Base-by-base conservation (phyloP, 2,888 invertebrate species). In the Amphimallon solstitiale region DNA sequence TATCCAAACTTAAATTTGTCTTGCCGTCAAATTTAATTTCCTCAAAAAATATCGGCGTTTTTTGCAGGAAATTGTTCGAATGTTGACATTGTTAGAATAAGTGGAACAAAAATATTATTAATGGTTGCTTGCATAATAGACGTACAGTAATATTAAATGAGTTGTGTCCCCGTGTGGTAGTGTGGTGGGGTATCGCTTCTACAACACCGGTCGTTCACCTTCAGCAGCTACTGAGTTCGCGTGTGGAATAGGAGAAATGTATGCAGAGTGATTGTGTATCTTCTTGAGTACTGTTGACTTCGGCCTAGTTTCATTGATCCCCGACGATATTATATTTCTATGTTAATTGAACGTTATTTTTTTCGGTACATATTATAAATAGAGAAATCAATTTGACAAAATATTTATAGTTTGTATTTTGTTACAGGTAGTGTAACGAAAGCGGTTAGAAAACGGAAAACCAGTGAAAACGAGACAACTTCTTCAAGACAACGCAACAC, bases 391-490 rank as follows among this genome's bases (percentile, higher is more conserved):
- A 29, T 43, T 59, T 43, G 15, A n/a, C 35, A 51, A 51, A 51
- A 15, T 34, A 14, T 35, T 51, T 35, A 51, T 5, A 34, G 12
- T 64, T 45, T 70, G 62, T 56, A 51, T 69, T 59, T 70, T 68
- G 64, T 76, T 77, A 29, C 73, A 77, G 77, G 74, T 70, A 70
- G 71, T 63, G 67, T 71, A 64, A 66, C 72, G 49, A 76, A 73
- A 70, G 66, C 73, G 52, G 69, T 71, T 65, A 74, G 80, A 45
- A 82, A 80, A 74, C 72, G 80, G 48, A 81, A 81, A 74, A 70
- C 76, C 40, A 80, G 79, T 69, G 81, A 81, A 68, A 77, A 77
- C 65, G 80, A 80, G 68, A 71, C 73, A 46, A 65, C 75, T 17
- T 69, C 74, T 54, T 67, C 75, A 34, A 75, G 74, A 69, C 62